Conservation (phyloP, 2,113 vertebrate genomes). For the Chaenocephalus aceratus region DNA sequence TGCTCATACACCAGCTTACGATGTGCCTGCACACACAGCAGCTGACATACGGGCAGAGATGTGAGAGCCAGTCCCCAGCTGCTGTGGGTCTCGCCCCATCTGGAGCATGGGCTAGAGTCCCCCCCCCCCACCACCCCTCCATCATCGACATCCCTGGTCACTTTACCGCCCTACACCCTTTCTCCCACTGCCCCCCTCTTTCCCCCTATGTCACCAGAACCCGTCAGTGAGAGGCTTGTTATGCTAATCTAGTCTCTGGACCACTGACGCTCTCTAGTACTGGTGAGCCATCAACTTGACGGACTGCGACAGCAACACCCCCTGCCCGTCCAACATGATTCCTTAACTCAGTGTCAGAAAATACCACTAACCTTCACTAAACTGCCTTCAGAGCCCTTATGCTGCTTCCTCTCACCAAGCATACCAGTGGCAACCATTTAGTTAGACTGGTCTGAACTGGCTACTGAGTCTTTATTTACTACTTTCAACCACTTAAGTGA, state of each 20-base stretch:
- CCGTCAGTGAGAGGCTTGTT: conserved; percentile 88
- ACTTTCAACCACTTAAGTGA: not conserved
- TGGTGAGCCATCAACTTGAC: conserved; percentile 85
- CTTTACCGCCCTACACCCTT: conserved; percentile 54
- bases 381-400: conserved; percentile 20
- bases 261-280: conserved; percentile 85
- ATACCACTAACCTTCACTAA: conserved; percentile 55
- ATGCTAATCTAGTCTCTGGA: conserved; percentile 92
- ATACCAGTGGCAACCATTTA: not conserved
- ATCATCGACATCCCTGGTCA: conserved; percentile 63
- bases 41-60: conserved; percentile 83
- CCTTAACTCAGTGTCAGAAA: conserved; percentile 42
- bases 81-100: conserved; percentile 86
- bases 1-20: conserved; percentile 75
- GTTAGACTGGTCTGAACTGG: not conserved
- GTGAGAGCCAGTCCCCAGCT: conserved; percentile 91
- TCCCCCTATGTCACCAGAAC: conserved; percentile 60
- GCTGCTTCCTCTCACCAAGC: conserved; percentile 10
- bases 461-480: not conserved
- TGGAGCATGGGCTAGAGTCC: conserved; percentile 86
- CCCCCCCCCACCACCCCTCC: conserved; percentile 64
- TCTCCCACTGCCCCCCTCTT: conserved; percentile 72
- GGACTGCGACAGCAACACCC: conserved; percentile 58
- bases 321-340: conserved; percentile 40
- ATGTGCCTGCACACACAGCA: conserved; percentile 68